A percentile compares a stretch with the other conserved stretches of the same genome.
Evolutionary conservation across 1,140 invertebrate genomes (phyloP).

Genomic region (Melitaea cinxia): DNA sequence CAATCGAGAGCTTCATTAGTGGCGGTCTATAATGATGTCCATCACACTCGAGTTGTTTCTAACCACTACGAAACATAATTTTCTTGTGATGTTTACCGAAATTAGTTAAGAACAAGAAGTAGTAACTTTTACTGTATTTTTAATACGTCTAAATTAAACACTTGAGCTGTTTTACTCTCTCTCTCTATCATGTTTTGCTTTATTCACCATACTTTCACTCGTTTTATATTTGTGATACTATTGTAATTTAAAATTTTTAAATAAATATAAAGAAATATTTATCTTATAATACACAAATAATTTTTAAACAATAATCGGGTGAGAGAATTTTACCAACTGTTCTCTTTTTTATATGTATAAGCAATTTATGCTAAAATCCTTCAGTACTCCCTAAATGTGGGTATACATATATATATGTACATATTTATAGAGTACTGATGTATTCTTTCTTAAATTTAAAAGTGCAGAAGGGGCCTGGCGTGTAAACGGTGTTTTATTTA

Average conservation of each 20-base stretch:
- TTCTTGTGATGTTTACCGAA: neutral
- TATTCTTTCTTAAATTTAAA: no score
- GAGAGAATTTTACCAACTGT: no score
- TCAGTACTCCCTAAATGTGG: no score
- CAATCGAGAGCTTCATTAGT: conserved; percentile 73
- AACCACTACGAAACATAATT: conserved; percentile 18
- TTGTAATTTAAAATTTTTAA: neutral
- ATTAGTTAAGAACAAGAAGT: neutral
- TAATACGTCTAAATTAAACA: neutral
- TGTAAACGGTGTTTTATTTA: conserved; percentile 1
- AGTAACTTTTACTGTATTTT: neutral
- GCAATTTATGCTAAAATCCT: no score
- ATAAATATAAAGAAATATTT: no score
- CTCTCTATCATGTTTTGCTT: no score
- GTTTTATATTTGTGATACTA: no score
- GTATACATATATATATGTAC: no score
- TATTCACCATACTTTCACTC: neutral
- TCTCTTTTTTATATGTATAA: no score
- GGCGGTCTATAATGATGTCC: conserved; percentile 67
- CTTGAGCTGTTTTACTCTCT: neutral
- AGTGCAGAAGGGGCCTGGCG: neutral
- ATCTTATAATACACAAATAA: no score
- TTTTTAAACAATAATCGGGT: no score
- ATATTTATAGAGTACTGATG: no score
- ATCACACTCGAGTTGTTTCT: conserved; percentile 41